Conservation (phyloP, 2,888 invertebrate species). For the Sphaerophoria rueppellii region DNA sequence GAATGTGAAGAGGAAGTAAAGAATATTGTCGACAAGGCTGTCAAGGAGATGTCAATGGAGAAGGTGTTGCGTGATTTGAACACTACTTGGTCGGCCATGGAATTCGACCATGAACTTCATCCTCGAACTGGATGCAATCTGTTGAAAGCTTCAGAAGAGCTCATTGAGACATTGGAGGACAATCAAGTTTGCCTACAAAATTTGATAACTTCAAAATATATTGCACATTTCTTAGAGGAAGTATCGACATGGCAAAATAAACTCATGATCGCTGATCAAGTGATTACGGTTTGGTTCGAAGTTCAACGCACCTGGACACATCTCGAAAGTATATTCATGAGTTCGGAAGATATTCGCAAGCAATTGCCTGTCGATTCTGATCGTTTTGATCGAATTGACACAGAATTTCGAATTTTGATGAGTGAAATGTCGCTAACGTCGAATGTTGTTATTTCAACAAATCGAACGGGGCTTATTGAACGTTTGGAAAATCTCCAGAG, state of each 20-base stretch:
- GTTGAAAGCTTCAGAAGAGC: constrained; percentile 95
- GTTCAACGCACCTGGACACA: constrained; percentile 99
- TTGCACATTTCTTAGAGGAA: constrained; percentile 96
- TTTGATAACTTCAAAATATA: constrained; percentile 97
- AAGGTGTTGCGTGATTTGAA: constrained; percentile 95
- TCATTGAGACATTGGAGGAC: constrained; percentile 98
- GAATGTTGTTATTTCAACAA: constrained; percentile 96
- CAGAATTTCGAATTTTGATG: constrained; percentile 90
- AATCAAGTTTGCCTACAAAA: constrained; percentile 98
- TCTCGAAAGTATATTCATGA: constrained; percentile 98
- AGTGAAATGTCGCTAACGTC: constrained; percentile 81
- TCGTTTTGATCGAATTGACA: constrained; percentile 95
- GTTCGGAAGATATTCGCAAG: constrained; percentile 97
- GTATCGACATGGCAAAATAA: constrained; percentile 97
- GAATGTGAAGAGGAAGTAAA: constrained; percentile 99
- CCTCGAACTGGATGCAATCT: constrained; percentile 93
- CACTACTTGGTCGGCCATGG: constrained; percentile 94
- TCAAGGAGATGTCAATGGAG: constrained; percentile 99
- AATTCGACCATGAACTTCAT: constrained; percentile 95
- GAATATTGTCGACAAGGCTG: constrained; percentile 98
- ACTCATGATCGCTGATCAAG: constrained; percentile 95
- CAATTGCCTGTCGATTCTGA: constrained; percentile 97
- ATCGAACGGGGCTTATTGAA: constrained; percentile 90
- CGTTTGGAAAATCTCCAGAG: constrained; percentile 92
- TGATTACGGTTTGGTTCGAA: constrained; percentile 96